Conservation (phyloP, 2,888 invertebrate genomes). For the Heliconius hortense region DNA sequence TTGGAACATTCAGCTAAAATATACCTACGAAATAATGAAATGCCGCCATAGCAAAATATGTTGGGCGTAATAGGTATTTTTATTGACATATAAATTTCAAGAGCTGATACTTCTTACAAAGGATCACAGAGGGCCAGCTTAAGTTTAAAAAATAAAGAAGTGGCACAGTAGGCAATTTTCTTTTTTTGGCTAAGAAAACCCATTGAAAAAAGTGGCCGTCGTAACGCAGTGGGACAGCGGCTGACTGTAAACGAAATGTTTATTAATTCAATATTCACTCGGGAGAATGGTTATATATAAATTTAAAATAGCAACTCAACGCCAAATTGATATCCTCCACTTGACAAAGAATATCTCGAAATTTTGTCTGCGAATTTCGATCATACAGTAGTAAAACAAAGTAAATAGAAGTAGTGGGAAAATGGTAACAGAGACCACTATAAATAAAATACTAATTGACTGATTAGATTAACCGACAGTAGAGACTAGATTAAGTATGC, state of each 20-base stretch:
- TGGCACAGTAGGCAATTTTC: not conserved
- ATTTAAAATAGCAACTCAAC: not conserved
- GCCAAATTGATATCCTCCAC: too few species aligned
- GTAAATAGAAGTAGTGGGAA: too few species aligned
- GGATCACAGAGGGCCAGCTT: not conserved
- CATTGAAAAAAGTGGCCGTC: not conserved
- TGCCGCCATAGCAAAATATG: not conserved
- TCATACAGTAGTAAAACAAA: too few species aligned
- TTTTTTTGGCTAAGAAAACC: too few species aligned
- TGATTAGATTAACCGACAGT: too few species aligned
- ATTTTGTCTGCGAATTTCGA: too few species aligned
- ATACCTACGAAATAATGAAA: not conserved
- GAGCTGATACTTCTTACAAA: not conserved
- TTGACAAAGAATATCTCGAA: too few species aligned
- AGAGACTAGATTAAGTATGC: too few species aligned
- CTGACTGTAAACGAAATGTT: not conserved
- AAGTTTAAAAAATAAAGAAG: too few species aligned
- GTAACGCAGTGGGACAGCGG: not conserved
- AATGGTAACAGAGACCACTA: too few species aligned
- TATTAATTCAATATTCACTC: not conserved
- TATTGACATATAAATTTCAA: not conserved
- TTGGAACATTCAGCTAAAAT: not conserved
- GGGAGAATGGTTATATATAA: not conserved
- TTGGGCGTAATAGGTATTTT: not conserved
- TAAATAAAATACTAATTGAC: too few species aligned